These are phyloP conservation scores for Pollenia angustigena DNA, from an alignment of 2,888 invertebrate species.

Conservation along the genomic window DNA sequence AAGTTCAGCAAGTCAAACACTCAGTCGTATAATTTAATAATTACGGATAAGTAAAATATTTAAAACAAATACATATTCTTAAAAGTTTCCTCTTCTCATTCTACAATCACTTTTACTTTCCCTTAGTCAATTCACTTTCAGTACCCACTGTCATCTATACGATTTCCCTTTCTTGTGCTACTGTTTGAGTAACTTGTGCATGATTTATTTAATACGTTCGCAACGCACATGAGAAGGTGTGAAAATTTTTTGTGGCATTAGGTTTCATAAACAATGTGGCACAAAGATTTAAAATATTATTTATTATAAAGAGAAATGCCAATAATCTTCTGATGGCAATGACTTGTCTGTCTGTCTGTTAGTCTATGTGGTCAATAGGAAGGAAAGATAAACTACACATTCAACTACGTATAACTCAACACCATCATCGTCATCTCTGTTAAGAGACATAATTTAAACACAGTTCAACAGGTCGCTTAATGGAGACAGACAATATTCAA, in stretches of 20 bases:
- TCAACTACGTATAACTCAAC: neutral
- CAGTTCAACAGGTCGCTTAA: conserved; percentile 36
- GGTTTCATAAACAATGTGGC: conserved; percentile 48
- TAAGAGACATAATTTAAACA: conserved; percentile 9
- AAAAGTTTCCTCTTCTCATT: no score
- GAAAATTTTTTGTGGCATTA: conserved; percentile 11
- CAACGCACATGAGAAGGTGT: conserved; percentile 45
- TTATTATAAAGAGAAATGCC: conserved; percentile 16
- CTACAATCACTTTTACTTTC: conserved; percentile 3
- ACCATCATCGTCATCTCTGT: neutral
- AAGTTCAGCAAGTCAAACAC: no score
- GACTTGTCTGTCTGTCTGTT: conserved; percentile 11
- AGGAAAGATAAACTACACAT: neutral
- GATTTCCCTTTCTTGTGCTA: neutral
- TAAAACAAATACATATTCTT: no score
- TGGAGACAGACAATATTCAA: neutral
- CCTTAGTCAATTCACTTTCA: neutral
- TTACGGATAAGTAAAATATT: no score
- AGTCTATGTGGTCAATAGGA: neutral
- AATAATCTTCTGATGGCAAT: conserved; percentile 38
- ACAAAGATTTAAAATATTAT: conserved; percentile 14
- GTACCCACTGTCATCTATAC: neutral
- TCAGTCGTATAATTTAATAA: no score
- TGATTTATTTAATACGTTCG: neutral
- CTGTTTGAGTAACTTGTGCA: neutral